Percentiles rank a stretch among this genome's conserved stretches.
These are phyloP conservation scores for Prietella phreatophila DNA, from an alignment of 2,113 vertebrate genomes.

Conservation along the genomic window DNA sequence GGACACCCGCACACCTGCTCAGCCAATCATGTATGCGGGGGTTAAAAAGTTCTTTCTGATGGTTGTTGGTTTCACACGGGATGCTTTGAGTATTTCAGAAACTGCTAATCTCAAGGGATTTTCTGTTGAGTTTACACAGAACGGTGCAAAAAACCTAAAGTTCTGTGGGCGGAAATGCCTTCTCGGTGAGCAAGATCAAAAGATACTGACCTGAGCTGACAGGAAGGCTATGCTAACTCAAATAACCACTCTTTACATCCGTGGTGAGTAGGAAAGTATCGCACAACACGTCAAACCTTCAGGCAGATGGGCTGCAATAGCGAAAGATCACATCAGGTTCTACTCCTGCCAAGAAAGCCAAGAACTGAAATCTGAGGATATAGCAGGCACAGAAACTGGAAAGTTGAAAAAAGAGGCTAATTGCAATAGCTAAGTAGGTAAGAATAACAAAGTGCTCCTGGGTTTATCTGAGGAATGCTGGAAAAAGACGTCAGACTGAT, in stretches of 20 bases:
- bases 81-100: neutral
- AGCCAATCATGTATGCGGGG: neutral
- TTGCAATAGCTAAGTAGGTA: conserved; percentile 69
- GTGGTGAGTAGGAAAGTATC: neutral
- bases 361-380: neutral
- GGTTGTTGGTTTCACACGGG: neutral
- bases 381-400: neutral
- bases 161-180: neutral
- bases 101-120: neutral
- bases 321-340: neutral
- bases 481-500: conserved; percentile 67
- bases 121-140: neutral
- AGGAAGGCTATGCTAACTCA: neutral
- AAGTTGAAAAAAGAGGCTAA: conserved; percentile 58
- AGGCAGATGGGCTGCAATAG: neutral
- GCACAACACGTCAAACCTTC: neutral
- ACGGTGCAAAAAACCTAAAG: neutral
- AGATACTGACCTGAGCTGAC: neutral
- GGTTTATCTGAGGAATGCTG: conserved; percentile 74
- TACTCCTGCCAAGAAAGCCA: neutral
- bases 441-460: conserved; percentile 70
- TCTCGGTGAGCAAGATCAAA: neutral
- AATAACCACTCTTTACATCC: neutral
- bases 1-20: neutral
- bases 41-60: neutral